phyloP scores from a whole-genome alignment of 2,797 vertebrate genomes.

The Notolabrus celidotus region DNA sequence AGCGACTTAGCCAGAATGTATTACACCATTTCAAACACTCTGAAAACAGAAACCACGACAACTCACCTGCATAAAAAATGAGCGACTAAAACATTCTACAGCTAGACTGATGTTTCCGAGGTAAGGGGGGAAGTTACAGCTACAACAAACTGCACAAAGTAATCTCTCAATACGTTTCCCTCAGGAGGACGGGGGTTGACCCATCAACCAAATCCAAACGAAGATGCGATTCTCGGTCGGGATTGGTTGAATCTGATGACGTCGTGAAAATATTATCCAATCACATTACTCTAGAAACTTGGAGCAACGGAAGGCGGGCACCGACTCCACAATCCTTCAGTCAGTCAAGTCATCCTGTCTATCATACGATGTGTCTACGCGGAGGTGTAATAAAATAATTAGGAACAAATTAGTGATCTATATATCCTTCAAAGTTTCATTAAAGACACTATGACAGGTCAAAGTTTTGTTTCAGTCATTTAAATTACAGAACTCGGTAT shows the following conservation, averaged over 20 bases:
- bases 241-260: conserved; percentile 65
- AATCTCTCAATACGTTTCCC: conserved; percentile 49
- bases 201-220: conserved; percentile 75
- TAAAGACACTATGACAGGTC: too few species aligned
- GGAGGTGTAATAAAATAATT: too few species aligned
- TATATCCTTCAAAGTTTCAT: too few species aligned
- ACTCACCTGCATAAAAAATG: conserved; percentile 54
- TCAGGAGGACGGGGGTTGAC: not conserved
- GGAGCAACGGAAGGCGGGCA: conserved; percentile 10
- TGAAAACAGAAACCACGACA: not conserved
- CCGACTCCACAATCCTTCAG: not conserved
- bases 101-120: not conserved
- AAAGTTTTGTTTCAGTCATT: too few species aligned
- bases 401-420: too few species aligned
- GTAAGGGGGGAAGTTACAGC: not conserved
- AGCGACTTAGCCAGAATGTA: not conserved
- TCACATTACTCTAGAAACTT: conserved; percentile 4
- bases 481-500: too few species aligned
- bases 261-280: conserved; percentile 53
- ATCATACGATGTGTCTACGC: too few species aligned
- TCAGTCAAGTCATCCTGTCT: not conserved
- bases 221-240: not conserved
- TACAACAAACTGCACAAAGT: conserved; percentile 35
- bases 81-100: conserved; percentile 35
- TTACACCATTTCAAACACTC: not conserved